Percentiles rank a stretch among this genome's conserved stretches.
Evolutionary conservation across 92 coral and sea anemone genomes (phyloP).

Genomic region (Desmophyllum pertusum): DNA sequence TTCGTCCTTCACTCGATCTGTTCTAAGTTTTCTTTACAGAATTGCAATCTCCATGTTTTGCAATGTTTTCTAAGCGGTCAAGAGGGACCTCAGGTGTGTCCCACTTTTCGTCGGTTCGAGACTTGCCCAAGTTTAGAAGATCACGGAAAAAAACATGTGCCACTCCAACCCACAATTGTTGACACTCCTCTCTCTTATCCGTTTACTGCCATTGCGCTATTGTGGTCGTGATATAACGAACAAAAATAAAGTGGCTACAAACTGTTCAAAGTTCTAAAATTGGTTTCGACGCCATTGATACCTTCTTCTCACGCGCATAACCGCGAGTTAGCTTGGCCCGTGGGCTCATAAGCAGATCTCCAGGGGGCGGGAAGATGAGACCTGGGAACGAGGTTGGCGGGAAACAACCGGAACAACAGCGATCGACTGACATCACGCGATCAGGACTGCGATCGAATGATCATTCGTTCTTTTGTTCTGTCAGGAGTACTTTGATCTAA

Average conservation of each 20-base stretch:
- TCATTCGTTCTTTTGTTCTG: too few relatives aligned
- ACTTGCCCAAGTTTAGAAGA: conserved; percentile 2
- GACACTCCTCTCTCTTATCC: conserved; percentile 43
- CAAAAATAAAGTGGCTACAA: conserved; percentile 32
- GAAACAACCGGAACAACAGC: too few relatives aligned
- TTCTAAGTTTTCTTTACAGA: not conserved
- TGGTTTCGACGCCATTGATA: conserved; percentile 40
- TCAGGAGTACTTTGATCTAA: too few relatives aligned
- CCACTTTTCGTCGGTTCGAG: not conserved
- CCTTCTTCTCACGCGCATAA: conserved; percentile 21
- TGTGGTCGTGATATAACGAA: conserved; percentile 65
- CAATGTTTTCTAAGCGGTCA: not conserved
- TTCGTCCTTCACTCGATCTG: not conserved
- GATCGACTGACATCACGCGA: too few relatives aligned
- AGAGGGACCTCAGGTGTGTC: not conserved
- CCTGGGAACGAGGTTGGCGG: too few relatives aligned
- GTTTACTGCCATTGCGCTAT: conserved; percentile 76
- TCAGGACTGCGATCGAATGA: not conserved
- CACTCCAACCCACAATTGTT: conserved; percentile 26
- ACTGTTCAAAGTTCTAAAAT: conserved; percentile 18
- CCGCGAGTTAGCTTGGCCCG: not conserved
- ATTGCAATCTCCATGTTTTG: not conserved
- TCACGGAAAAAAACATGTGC: not conserved
- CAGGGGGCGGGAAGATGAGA: conserved; percentile 7
- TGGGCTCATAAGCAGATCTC: conserved; percentile 26